Evolutionary conservation across 1,140 invertebrate species (phyloP), one percentile per base, ranked within the genome.

Genomic region (Portunus trituberculatus): DNA sequence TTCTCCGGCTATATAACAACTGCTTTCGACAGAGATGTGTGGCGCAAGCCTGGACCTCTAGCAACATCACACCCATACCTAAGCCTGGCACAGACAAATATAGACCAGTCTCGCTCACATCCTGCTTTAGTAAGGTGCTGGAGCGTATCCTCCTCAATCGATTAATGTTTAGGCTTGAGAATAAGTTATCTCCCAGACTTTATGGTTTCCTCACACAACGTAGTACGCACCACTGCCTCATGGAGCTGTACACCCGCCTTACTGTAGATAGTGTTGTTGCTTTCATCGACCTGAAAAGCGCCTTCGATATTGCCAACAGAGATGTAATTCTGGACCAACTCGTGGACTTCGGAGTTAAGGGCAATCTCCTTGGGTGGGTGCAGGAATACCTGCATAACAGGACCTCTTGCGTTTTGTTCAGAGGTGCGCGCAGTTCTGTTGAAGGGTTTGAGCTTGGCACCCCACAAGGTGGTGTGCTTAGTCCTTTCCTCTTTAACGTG

Each of bases 401-500:
- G 48, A 87, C 59, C 59, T 94, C 88, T 1, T 84, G 88, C 45
- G 88, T 94, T 20, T 32, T 87, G 16, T 94, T 94, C 83, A 90
- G 91, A 29, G 93, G 93, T 10, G 88, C n/a, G 4, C 48, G 20
- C 31, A 48, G 93, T 39, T 45, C 31, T 20, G 14, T 31, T 28
- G 45, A n/a, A 39, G 46, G 25, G 12, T 94, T 94, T 39, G 48
- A 88, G 29, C 89, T 31, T 39, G 39, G 93, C 86, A 45, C 32
- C 46, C 84, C 83, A 91, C 93, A 94, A 83, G 93, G 28, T 45
- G 93, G 87, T 46, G 83, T 91, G 0, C 25, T 94, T 12, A 45
- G 83, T 14, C 83, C 93, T n/a, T 91, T 94, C 87, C 82, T 93
- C 16, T 93, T 93, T 84, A 93, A 20, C 31, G 39, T 93, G 8